A percentile compares a stretch with the other conserved stretches of the same genome.
Evolutionary conservation across 2,113 vertebrate species (phyloP).

Genomic region (Mormoops blainvillei): DNA sequence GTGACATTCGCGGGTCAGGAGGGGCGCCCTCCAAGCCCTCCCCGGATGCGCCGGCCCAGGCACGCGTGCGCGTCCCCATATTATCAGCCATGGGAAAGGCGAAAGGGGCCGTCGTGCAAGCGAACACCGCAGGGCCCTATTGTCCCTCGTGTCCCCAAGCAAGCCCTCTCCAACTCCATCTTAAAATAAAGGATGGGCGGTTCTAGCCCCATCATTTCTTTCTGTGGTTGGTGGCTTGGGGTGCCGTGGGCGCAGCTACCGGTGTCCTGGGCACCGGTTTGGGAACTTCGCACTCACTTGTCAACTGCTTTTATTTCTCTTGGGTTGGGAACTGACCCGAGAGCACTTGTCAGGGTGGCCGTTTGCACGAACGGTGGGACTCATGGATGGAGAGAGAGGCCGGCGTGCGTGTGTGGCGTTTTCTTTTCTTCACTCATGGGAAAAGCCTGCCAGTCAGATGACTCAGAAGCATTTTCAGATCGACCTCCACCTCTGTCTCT

Average conservation of each 20-base stretch:
- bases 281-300: too few species aligned
- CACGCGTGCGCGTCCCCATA: fast-evolving
- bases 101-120: fast-evolving
- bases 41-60: neutral
- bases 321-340: neutral
- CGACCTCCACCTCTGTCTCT: neutral
- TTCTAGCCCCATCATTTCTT: neutral
- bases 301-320: neutral
- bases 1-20: neutral
- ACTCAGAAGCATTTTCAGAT: neutral
- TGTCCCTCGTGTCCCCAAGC: fast-evolving
- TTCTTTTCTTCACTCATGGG: neutral
- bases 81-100: neutral
- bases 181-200: fast-evolving
- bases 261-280: neutral
- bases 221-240: neutral
- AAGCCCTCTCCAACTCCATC: fast-evolving
- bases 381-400: neutral
- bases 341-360: neutral
- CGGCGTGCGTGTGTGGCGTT: neutral
- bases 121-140: fast-evolving
- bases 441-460: neutral
- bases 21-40: neutral
- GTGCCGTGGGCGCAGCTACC: too few species aligned
- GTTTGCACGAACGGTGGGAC: too few species aligned